These are phyloP conservation scores for Cheilosia vulpina DNA, from an alignment of 2,888 invertebrate species.

Conservation along the genomic window DNA sequence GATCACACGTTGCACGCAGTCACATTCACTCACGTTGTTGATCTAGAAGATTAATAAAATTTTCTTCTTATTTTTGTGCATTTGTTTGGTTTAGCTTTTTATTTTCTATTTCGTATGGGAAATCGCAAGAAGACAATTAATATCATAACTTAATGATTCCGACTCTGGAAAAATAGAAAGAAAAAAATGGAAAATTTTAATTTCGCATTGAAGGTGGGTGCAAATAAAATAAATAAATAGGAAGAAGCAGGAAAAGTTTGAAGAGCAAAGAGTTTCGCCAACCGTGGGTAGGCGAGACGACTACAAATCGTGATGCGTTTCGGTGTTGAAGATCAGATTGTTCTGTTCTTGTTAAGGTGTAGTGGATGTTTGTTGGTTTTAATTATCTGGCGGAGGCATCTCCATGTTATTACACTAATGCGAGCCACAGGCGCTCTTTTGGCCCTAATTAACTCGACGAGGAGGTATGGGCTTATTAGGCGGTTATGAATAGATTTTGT, in stretches of 20 bases:
- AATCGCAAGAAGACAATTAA: conserved; percentile 53
- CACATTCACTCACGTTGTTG: conserved; percentile 27
- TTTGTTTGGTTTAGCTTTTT: conserved; percentile 19
- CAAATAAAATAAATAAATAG: conserved; percentile 14
- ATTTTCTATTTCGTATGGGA: conserved; percentile 4
- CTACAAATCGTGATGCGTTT: conserved; percentile 58
- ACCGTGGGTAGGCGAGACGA: conserved; percentile 14
- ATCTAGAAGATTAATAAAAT: background rate
- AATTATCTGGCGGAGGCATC: background rate
- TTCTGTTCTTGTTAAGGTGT: background rate
- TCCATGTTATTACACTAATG: too few relatives aligned
- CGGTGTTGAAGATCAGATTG: conserved; percentile 5
- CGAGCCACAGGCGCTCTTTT: too few relatives aligned
- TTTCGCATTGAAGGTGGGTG: conserved; percentile 8
- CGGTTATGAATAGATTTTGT: too few relatives aligned
- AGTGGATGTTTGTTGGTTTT: background rate
- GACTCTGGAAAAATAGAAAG: conserved; percentile 51
- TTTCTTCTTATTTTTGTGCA: conserved; percentile 13
- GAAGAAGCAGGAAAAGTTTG: conserved; percentile 46
- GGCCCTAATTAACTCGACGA: too few relatives aligned
- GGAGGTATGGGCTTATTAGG: too few relatives aligned
- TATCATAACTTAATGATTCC: conserved; percentile 56
- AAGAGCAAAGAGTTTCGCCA: conserved; percentile 18
- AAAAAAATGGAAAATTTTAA: conserved; percentile 45
- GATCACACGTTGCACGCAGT: conserved; percentile 35